phyloP scores from a whole-genome alignment of 1,140 invertebrate species.

The Drosophila pandora region DNA sequence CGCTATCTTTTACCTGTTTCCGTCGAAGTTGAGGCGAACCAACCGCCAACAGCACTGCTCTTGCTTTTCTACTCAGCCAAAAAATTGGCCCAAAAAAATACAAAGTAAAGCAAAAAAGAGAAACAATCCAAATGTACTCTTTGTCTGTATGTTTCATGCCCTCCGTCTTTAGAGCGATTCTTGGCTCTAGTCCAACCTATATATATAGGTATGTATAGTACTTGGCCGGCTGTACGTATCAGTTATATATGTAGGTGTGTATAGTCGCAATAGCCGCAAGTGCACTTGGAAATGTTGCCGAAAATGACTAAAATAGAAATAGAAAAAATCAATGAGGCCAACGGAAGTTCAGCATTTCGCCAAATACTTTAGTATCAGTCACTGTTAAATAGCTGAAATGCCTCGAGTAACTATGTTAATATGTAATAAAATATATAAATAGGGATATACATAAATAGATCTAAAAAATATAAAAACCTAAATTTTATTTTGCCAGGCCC shows the following conservation, averaged over 20 bases:
- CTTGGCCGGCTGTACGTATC: not conserved
- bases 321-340: slow-evolving; percentile 59
- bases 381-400: not conserved
- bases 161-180: slow-evolving; percentile 4
- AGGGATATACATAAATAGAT: not conserved
- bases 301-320: slow-evolving; percentile 42
- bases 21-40: slow-evolving; percentile 5
- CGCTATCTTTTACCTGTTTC: slow-evolving; percentile 21
- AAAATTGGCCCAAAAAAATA: slow-evolving; percentile 29
- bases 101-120: slow-evolving; percentile 8
- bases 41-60: slow-evolving; percentile 26
- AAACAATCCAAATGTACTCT: slow-evolving; percentile 22
- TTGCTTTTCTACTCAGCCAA: slow-evolving; percentile 18
- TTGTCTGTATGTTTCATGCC: slow-evolving; percentile 55
- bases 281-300: slow-evolving; percentile 40
- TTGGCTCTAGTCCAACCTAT: slow-evolving; percentile 47
- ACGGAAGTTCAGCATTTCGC: slow-evolving; percentile 21
- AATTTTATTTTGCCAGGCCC: not conserved
- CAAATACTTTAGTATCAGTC: slow-evolving; percentile 8
- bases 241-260: not conserved
- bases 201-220: slow-evolving; percentile 5
- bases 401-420: not conserved
- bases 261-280: slow-evolving; percentile 29
- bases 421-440: not conserved
- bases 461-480: too few relatives aligned